These are phyloP conservation scores for Machimus atricapillus DNA, from an alignment of 2,888 invertebrate genomes.

Conservation along the genomic window DNA sequence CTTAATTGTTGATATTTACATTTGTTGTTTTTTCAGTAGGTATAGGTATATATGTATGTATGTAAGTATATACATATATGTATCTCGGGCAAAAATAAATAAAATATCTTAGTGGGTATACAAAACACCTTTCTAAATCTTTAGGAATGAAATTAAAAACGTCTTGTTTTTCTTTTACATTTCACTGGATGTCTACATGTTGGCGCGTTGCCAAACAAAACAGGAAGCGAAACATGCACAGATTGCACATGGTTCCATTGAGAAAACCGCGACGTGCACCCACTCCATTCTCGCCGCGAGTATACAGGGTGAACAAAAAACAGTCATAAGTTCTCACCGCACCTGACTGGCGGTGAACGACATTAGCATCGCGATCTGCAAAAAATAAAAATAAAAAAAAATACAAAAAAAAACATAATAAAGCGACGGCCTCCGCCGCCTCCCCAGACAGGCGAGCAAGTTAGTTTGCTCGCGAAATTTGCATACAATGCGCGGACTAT, in stretches of 20 bases:
- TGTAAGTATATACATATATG: too few relatives aligned
- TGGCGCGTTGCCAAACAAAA: not conserved
- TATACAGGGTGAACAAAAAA: not conserved
- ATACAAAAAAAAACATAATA: not conserved
- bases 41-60: too few relatives aligned
- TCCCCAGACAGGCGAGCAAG: not conserved
- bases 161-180: not conserved
- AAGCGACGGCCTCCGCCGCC: not conserved
- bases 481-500: slow-evolving; percentile 7
- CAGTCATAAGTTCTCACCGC: not conserved
- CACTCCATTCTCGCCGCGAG: not conserved
- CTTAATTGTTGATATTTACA: too few relatives aligned
- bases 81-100: too few relatives aligned
- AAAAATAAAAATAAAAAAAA: not conserved
- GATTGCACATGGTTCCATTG: not conserved
- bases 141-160: too few relatives aligned
- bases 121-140: too few relatives aligned
- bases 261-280: not conserved
- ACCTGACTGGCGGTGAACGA: not conserved
- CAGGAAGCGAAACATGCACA: not conserved
- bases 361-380: not conserved
- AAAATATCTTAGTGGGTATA: too few relatives aligned
- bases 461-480: not conserved
- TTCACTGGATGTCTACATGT: not conserved
- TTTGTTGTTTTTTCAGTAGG: too few relatives aligned